Base-by-base conservation (phyloP, 2,113 vertebrate species). In the Engraulis encrasicolus region DNA sequence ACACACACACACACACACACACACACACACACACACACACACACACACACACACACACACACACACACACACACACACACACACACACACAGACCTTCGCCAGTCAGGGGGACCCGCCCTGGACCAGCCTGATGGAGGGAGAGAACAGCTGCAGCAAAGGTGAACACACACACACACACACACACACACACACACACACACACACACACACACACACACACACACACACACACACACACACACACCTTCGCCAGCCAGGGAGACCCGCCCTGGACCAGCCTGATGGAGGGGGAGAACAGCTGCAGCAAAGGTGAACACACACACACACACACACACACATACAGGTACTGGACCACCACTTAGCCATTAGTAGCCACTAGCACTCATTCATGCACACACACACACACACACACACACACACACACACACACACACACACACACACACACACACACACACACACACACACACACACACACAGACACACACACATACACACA, bases 1-100 rank as follows among this genome's bases (percentile, higher is more conserved):
- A 36, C 58, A 66, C 15, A 19, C 66, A 48, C 6, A 36, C 38
- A 77, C 12, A 49, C 66, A 37, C 50, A 86, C 48, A 61, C 50
- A 71, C 50, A 49, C 77, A 85, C 85, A 89, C 78, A 86, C 50
- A 85, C 78, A 86, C 79, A 85, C 85, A 61, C 49, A 54, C 81
- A 14, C 85, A 12, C 58, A 27, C 58, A 27, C n/a, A 66, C 20
- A 66, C 20, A 7, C 6, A 66, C 58, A 66, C 58, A 66, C 12
- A 23, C 58, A 31, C 7, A 23, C 58, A 23, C 58, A 31, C 2
- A 23, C 6, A 66, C 58, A 23, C 20, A 66, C 58, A 6, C 58
- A 66, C 58, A 23, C 12, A 66, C 58, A 66, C 6, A 23, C 40
- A 5, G 9, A 45, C 40, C 9, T 9, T 45, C 4, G 40, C 40